phyloP scores from a whole-genome alignment of 1,140 invertebrate species.

The Microplitis mediator region DNA sequence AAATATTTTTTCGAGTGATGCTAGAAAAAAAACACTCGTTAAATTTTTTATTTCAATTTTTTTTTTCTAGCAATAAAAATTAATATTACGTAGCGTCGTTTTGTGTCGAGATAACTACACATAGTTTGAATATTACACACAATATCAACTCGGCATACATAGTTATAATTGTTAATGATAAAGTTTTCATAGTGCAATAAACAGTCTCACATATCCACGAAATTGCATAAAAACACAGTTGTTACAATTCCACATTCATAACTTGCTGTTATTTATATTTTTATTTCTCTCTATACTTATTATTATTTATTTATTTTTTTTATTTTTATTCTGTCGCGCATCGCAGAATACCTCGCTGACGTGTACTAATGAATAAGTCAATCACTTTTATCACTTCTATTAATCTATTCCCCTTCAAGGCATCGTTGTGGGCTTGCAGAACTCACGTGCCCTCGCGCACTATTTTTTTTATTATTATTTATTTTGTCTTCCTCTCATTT shows the following conservation, averaged over 20 bases:
- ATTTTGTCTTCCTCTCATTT: constrained; percentile 17
- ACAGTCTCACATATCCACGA: constrained; percentile 43
- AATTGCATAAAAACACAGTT: constrained; percentile 19
- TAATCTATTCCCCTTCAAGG: constrained; percentile 20
- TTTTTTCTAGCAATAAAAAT: constrained; percentile 29
- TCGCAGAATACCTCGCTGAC: neutral
- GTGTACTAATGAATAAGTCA: no score
- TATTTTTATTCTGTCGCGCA: neutral
- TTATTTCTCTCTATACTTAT: neutral
- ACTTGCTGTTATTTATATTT: no score
- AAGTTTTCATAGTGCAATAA: constrained; percentile 54
- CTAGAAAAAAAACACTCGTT: constrained; percentile 46
- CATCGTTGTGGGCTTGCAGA: constrained; percentile 19
- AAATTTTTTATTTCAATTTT: constrained; percentile 33
- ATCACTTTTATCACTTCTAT: constrained; percentile 2
- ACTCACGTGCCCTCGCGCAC: constrained; percentile 14
- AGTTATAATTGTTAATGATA: constrained; percentile 50
- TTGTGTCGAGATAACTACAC: constrained; percentile 44
- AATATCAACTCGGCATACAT: constrained; percentile 60
- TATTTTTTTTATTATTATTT: constrained; percentile 15
- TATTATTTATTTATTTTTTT: neutral
- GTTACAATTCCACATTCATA: neutral
- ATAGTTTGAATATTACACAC: constrained; percentile 61
- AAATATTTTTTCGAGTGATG: constrained; percentile 43
- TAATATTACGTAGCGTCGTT: constrained; percentile 40